A percentile compares a stretch with the other conserved stretches of the same genome.
Conservation (phyloP, 2,888 invertebrate species). For the Mythimna loreyi region DNA sequence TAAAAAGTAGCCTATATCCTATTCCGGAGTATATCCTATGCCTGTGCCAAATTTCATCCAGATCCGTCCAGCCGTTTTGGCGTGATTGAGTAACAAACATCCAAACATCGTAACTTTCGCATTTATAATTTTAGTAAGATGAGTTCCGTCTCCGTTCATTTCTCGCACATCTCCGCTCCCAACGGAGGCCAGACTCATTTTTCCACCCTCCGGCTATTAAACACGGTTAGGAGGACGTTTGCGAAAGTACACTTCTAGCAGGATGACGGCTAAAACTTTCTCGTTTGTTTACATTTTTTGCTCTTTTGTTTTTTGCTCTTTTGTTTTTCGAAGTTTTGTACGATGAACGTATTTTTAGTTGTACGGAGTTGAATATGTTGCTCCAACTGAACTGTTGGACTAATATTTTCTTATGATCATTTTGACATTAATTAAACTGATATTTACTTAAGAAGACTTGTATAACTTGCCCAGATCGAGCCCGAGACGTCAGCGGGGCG, state of each 20-base stretch:
- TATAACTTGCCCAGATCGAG: no score
- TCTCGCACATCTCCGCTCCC: slow-evolving; percentile 16
- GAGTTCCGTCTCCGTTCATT: slow-evolving; percentile 22
- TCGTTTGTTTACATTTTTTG: slow-evolving; percentile 35
- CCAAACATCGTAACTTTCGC: no score
- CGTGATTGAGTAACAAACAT: no score
- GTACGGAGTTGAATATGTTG: neutral
- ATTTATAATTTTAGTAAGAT: no score
- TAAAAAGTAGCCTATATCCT: no score
- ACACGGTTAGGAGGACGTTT: slow-evolving; percentile 46
- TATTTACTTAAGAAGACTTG: no score
- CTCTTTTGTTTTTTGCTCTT: slow-evolving; percentile 25
- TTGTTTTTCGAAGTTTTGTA: slow-evolving; percentile 30
- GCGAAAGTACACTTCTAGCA: slow-evolving; percentile 49
- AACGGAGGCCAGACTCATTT: slow-evolving; percentile 47
- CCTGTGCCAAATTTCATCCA: no score
- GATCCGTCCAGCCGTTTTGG: no score
- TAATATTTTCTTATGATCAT: no score
- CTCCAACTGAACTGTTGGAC: neutral
- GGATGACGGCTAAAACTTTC: slow-evolving; percentile 41
- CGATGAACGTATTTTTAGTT: slow-evolving; percentile 8
- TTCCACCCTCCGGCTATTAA: slow-evolving; percentile 50
- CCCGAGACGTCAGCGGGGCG: no score
- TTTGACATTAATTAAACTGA: no score
- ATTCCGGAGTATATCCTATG: no score